phyloP scores from a whole-genome alignment of 2,888 invertebrate species.

The Branchipolynoe longqiensis region DNA sequence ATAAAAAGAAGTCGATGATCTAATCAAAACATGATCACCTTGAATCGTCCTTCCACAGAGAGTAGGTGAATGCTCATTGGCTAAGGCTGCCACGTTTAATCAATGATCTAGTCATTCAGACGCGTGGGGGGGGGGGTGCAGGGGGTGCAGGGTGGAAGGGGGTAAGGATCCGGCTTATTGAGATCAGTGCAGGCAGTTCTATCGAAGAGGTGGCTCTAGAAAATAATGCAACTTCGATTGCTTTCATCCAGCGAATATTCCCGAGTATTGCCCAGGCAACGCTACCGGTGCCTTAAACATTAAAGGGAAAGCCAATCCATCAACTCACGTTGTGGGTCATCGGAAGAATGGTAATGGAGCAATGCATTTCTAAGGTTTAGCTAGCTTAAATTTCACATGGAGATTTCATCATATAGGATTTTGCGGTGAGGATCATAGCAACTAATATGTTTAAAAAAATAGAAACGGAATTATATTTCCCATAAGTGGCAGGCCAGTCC shows the following conservation, averaged over 20 bases:
- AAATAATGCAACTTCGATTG: constrained; percentile 37
- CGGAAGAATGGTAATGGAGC: not conserved
- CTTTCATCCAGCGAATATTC: no score
- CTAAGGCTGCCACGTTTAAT: not conserved
- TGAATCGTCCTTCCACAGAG: not conserved
- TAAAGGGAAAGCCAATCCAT: not conserved
- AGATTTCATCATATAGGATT: no score
- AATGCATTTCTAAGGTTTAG: no score
- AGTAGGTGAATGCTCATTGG: not conserved
- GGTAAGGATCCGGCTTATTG: not conserved
- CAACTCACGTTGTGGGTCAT: not conserved
- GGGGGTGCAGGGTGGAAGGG: not conserved
- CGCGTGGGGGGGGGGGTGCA: not conserved
- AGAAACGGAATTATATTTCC: no score
- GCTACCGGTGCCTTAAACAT: constrained; percentile 18
- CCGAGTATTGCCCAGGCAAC: no score
- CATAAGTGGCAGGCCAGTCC: no score
- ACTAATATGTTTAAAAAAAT: no score
- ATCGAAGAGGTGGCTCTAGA: constrained; percentile 11
- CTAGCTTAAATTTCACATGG: no score
- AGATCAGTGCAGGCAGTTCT: not conserved
- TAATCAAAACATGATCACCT: constrained; percentile 45
- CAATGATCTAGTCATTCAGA: constrained; percentile 28
- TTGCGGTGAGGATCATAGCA: no score
- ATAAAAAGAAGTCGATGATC: not conserved